A percentile compares a stretch with the other conserved stretches of the same genome.
Evolutionary conservation across 2,888 invertebrate genomes (phyloP).

Genomic region (Lasioglossum vierecki): DNA sequence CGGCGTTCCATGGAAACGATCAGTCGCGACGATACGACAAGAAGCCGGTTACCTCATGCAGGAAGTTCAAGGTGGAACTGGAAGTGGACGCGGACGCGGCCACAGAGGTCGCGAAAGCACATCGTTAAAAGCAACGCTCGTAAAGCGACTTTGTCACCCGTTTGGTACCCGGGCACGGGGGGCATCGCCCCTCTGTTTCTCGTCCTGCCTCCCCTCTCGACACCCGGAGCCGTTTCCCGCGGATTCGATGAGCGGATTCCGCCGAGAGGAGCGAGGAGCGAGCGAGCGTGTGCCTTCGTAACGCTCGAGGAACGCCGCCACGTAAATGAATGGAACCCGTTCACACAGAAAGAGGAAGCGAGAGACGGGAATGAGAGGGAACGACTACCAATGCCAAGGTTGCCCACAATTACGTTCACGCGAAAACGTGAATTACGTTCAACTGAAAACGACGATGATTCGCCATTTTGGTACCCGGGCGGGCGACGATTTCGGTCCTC

Average conservation of each 20-base stretch:
- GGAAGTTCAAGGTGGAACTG: conserved; percentile 56
- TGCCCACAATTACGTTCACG: conserved; percentile 71
- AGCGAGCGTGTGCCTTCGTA: conserved; percentile 42
- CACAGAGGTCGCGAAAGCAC: conserved; percentile 39
- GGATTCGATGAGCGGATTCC: conserved; percentile 24
- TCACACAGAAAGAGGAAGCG: conserved; percentile 61
- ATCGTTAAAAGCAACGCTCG: conserved; percentile 49
- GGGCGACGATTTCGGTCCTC: background rate
- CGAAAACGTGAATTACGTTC: conserved; percentile 3
- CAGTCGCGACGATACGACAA: conserved; percentile 31
- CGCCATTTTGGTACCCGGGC: conserved; percentile 12
- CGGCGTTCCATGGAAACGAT: conserved; percentile 25
- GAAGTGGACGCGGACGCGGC: conserved; percentile 34
- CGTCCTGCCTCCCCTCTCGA: background rate
- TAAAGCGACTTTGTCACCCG: conserved; percentile 50
- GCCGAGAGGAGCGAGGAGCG: conserved; percentile 20
- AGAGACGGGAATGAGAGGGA: conserved; percentile 42
- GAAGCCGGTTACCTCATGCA: conserved; percentile 44
- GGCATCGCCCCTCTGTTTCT: background rate
- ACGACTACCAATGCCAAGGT: conserved; percentile 72
- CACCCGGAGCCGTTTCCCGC: background rate
- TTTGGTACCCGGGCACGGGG: conserved; percentile 25
- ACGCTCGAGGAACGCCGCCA: conserved; percentile 61
- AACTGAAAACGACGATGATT: conserved; percentile 55
- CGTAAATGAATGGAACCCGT: conserved; percentile 67